A percentile compares a stretch with the other conserved stretches of the same genome.
Conservation (phyloP, 1,140 invertebrate species). For the Vollenhovia emeryi region DNA sequence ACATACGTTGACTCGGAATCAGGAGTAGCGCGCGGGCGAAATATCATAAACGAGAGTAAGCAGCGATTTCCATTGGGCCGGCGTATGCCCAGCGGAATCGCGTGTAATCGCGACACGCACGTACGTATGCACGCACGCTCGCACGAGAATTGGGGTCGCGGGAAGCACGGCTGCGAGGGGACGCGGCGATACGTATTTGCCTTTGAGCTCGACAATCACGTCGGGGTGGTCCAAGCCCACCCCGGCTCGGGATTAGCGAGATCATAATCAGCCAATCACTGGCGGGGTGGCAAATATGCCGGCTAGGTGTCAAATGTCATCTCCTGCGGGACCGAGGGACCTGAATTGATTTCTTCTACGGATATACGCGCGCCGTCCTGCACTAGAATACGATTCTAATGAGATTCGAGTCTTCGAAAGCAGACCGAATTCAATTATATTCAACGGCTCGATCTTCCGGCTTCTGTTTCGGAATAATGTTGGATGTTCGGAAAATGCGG, state of each 20-base stretch:
- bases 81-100: constrained; percentile 66
- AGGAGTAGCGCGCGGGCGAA: background rate
- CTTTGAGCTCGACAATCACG: constrained; percentile 78
- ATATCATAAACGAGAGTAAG: constrained; percentile 46
- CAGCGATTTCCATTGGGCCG: constrained; percentile 63
- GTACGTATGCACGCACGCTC: constrained; percentile 47
- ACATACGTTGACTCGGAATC: background rate
- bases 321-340: constrained; percentile 70
- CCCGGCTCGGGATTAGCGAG: constrained; percentile 78
- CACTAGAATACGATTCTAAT: constrained; percentile 60
- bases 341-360: constrained; percentile 76
- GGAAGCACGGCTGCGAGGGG: constrained; percentile 20
- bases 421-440: constrained; percentile 54
- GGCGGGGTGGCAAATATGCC: constrained; percentile 61
- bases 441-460: background rate
- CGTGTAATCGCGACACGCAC: constrained; percentile 63
- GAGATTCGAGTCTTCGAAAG: constrained; percentile 49
- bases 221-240: constrained; percentile 74
- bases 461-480: background rate
- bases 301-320: constrained; percentile 82
- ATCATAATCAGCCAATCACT: constrained; percentile 83
- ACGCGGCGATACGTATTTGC: constrained; percentile 69
- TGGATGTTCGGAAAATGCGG: too few species aligned
- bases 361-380: background rate
- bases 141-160: constrained; percentile 66